Conservation (phyloP, 1,140 invertebrate species). For the Drosophila burlai region DNA sequence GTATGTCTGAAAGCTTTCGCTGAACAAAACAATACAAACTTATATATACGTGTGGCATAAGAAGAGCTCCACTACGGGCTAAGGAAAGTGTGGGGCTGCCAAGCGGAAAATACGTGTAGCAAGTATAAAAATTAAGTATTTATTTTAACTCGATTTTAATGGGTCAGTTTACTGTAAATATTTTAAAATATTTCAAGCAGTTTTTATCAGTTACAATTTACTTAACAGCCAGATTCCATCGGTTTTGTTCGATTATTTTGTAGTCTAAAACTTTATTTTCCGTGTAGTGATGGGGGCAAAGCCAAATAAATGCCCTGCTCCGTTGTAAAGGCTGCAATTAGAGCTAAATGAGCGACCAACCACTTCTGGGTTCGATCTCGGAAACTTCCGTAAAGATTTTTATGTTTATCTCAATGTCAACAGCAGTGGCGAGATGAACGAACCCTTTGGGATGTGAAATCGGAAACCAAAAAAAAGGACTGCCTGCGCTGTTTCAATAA, state of each 20-base stretch:
- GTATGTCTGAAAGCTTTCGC: conserved; percentile 27
- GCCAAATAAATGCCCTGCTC: conserved; percentile 50
- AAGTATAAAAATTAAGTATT: not conserved
- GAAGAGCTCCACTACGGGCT: conserved; percentile 19
- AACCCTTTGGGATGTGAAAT: conserved; percentile 64
- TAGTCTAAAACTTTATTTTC: not conserved
- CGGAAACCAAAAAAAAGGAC: conserved; percentile 16
- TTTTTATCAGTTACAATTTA: not conserved
- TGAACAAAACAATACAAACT: not conserved
- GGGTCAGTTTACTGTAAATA: not conserved
- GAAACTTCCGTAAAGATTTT: conserved; percentile 66
- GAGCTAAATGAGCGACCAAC: conserved; percentile 57
- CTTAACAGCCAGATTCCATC: not conserved
- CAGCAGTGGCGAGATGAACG: conserved; percentile 68
- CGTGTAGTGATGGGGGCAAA: conserved; percentile 20
- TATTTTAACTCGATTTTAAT: not conserved
- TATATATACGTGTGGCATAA: conserved; percentile 44
- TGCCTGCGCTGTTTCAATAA: conserved; percentile 63
- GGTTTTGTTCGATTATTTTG: not conserved
- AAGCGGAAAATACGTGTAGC: conserved; percentile 25
- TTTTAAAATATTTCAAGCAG: not conserved
- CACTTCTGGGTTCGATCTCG: conserved; percentile 44
- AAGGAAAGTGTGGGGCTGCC: conserved; percentile 35
- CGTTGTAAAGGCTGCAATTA: conserved; percentile 63
- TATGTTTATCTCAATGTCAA: conserved; percentile 72